phyloP scores from a whole-genome alignment of 2,113 vertebrate genomes.

The Dromaius novaehollandiae region DNA sequence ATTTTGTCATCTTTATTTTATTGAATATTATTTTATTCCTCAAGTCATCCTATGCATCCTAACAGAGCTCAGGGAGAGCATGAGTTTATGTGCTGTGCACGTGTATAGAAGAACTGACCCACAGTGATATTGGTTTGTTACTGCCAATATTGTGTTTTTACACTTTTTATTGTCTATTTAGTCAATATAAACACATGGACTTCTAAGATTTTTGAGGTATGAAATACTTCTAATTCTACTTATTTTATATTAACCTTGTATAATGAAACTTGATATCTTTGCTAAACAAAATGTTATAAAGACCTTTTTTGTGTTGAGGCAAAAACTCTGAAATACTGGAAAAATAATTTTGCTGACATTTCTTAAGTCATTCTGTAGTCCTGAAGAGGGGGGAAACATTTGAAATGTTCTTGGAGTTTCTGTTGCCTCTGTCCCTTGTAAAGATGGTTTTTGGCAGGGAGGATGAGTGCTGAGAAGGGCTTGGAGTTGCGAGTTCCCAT shows the following conservation, averaged over 20 bases:
- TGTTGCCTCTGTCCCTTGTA: background rate
- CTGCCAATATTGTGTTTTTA: background rate
- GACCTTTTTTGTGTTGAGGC: background rate
- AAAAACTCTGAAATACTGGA: background rate
- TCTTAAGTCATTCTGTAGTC: background rate
- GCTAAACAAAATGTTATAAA: background rate
- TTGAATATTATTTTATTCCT: background rate
- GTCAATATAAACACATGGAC: background rate
- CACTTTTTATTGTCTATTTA: background rate
- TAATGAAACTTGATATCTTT: background rate
- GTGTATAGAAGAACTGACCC: background rate
- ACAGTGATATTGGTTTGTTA: background rate
- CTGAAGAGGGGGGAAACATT: background rate
- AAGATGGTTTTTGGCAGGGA: background rate
- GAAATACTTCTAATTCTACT: background rate
- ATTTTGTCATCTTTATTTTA: conserved; percentile 9
- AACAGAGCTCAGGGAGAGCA: background rate
- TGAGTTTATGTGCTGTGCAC: background rate
- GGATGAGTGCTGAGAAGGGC: background rate
- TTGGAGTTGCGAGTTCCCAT: background rate
- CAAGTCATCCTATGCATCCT: background rate
- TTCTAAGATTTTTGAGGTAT: background rate
- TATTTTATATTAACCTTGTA: background rate
- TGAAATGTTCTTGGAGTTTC: background rate
- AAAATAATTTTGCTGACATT: background rate